Conservation (phyloP, 2,888 invertebrate genomes). For the Microctonus aethiopoides region DNA sequence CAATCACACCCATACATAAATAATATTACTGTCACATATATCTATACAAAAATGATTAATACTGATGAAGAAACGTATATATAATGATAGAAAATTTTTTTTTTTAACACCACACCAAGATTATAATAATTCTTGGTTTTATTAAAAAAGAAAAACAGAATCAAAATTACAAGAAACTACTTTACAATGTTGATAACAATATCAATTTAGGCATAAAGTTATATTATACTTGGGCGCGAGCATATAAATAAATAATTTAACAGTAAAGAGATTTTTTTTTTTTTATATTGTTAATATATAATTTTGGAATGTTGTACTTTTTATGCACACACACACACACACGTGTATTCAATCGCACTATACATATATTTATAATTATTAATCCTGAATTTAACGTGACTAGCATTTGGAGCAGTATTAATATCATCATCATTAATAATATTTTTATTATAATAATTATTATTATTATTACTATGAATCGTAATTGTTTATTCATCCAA, state of each 20-base stretch:
- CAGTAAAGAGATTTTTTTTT: constrained; percentile 17
- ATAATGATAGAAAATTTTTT: too few species aligned
- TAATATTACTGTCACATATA: too few species aligned
- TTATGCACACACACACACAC: constrained; percentile 5
- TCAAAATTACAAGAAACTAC: too few species aligned
- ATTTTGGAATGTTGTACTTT: constrained; percentile 8
- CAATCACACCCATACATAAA: too few species aligned
- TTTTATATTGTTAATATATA: constrained; percentile 10
- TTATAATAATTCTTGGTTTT: too few species aligned
- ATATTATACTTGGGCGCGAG: neutral
- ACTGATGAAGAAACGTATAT: too few species aligned
- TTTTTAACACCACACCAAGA: too few species aligned
- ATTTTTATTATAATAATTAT: constrained; percentile 3
- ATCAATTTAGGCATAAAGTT: too few species aligned
- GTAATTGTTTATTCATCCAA: neutral
- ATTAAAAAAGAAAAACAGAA: too few species aligned
- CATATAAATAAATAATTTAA: neutral
- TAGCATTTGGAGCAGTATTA: constrained; percentile 31
- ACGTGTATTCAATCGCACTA: neutral
- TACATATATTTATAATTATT: constrained; percentile 16
- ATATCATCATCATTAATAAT: constrained; percentile 7
- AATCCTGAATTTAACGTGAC: constrained; percentile 38
- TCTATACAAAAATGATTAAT: too few species aligned
- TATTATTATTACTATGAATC: neutral
- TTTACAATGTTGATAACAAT: too few species aligned